Conservation (phyloP, 2,888 invertebrate species). For the Herminia tarsipennalis region DNA sequence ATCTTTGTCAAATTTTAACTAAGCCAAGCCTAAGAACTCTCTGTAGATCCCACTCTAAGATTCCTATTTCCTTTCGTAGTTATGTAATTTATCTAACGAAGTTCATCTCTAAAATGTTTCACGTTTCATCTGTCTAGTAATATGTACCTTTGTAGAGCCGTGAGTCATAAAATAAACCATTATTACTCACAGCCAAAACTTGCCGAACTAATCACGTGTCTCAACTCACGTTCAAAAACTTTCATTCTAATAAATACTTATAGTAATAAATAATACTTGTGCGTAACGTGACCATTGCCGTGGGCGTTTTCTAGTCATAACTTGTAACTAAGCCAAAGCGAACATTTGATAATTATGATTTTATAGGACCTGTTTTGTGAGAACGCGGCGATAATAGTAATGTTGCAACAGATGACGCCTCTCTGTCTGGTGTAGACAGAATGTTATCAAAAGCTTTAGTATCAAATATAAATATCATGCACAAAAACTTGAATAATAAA, state of each 20-base stretch:
- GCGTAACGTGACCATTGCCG: conserved; percentile 15
- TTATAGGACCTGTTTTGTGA: conserved; percentile 30
- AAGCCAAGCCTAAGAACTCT: too few relatives aligned
- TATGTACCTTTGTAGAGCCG: too few relatives aligned
- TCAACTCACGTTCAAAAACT: conserved; percentile 29
- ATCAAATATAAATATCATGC: not conserved
- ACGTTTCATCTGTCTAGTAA: too few relatives aligned
- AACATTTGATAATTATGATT: conserved; percentile 28
- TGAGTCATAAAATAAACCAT: not conserved
- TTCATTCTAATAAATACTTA: conserved; percentile 35
- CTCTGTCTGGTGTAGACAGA: conserved; percentile 19
- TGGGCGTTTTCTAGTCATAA: conserved; percentile 15
- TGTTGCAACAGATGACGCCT: conserved; percentile 25
- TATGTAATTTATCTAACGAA: too few relatives aligned
- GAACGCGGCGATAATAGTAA: not conserved
- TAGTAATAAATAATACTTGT: conserved; percentile 28
- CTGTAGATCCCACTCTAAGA: too few relatives aligned
- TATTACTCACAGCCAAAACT: conserved; percentile 1
- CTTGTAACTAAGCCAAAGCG: conserved; percentile 8
- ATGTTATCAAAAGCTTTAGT: conserved; percentile 4
- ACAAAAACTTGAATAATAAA: too few relatives aligned
- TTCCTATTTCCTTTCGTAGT: too few relatives aligned
- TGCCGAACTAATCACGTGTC: conserved; percentile 31
- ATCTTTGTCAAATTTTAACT: too few relatives aligned
- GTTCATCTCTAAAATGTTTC: too few relatives aligned